Evolutionary conservation across 1,140 invertebrate genomes (phyloP), one percentile per base, ranked within the genome.

Genomic region (Belonocnema kinseyi): DNA sequence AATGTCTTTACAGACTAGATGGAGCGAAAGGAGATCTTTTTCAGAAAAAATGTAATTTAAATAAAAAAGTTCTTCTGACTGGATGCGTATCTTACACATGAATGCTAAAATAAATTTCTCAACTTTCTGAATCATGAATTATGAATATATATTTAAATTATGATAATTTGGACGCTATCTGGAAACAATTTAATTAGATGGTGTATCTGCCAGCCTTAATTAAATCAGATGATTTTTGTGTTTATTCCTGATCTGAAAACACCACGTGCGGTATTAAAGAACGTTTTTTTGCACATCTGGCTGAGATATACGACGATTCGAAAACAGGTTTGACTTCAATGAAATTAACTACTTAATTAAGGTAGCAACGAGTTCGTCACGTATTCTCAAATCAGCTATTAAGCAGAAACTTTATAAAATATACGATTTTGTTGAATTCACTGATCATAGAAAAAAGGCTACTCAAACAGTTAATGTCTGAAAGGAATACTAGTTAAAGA

Each of bases 251-350:
- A 46, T 46, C n/a, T 54, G 16, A 54, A 54, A 54, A 54, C 53
- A 54, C 53, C 16, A 54, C 53, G 16, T 54, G 16, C 53, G 53
- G 40, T 46, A 46, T 46, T 8, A 54, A 19, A n/a, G 17, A 54
- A 10, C 53, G 8, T 19, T 54, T 54, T 54, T 54, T 54, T 16
- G 13, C 16, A 54, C 53, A 17, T 53, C n/a, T 54, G 53, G 53
- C 10, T n/a, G n/a, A 54, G 53, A 53, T 53, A 53, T 53, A 16
- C 14, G n/a, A 54, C 53, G 53, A 54, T 54, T 54, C 53, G 8
- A 54, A 54, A 54, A 54, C 53, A 54, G 16, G 53, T 54, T 54
- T 54, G n/a, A 54, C 53, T 54, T 54, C 53, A 54, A 54, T 54
- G 53, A 54, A 54, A n/a, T 54, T 19, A 54, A 54, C 53, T 54